phyloP scores from a whole-genome alignment of 2,888 invertebrate species.

The Cerceris rybyensis region DNA sequence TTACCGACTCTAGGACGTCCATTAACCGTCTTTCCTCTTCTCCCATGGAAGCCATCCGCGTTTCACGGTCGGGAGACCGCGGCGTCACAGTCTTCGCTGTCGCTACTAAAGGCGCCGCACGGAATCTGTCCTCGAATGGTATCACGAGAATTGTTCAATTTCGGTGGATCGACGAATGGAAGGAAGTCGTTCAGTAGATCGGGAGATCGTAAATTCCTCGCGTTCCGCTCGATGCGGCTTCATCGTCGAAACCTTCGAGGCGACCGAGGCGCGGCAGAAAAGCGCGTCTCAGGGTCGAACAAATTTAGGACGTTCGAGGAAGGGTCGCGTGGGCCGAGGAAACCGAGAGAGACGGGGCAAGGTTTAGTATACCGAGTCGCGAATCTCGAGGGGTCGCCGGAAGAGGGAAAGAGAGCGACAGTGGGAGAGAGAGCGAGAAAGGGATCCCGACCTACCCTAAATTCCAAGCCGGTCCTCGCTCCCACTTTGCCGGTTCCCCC shows the following conservation, averaged over 20 bases:
- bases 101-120: not conserved
- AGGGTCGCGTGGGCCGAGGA: conserved; percentile 10
- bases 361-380: conserved; percentile 27
- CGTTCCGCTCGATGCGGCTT: not conserved
- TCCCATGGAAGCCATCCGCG: conserved; percentile 48
- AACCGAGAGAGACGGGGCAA: conserved; percentile 17
- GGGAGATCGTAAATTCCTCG: not conserved
- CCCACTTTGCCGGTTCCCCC: conserved; percentile 36
- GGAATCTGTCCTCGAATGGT: not conserved
- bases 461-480: conserved; percentile 67
- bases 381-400: conserved; percentile 37
- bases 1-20: conserved; percentile 52
- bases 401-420: too few species aligned
- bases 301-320: conserved; percentile 28
- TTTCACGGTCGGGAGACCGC: conserved; percentile 36
- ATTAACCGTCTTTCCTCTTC: conserved; percentile 66
- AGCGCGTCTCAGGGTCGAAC: conserved; percentile 23
- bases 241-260: not conserved
- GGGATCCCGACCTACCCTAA: conserved; percentile 73
- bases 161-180: not conserved
- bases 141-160: not conserved
- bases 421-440: conserved; percentile 26
- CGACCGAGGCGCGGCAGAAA: not conserved
- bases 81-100: not conserved
- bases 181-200: not conserved